These are phyloP conservation scores for Rhinichthys klamathensis DNA, from an alignment of 2,113 vertebrate genomes.

Conservation along the genomic window DNA sequence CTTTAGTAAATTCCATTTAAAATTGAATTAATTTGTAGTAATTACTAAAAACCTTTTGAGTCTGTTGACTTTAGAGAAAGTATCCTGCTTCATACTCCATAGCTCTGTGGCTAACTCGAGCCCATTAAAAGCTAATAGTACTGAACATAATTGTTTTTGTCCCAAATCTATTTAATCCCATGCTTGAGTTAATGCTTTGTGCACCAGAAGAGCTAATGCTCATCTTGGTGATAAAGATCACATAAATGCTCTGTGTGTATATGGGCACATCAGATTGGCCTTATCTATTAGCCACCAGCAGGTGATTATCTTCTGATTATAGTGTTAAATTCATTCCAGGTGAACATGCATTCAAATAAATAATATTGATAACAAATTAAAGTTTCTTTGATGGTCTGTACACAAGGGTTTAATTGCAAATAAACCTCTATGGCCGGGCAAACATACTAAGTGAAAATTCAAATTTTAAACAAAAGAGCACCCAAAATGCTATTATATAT, in stretches of 20 bases:
- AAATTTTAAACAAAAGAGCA: too few species aligned
- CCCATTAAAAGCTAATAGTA: conserved; percentile 37
- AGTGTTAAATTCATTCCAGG: conserved; percentile 40
- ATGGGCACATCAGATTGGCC: conserved; percentile 36
- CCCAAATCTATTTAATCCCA: conserved; percentile 51
- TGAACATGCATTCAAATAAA: conserved; percentile 22
- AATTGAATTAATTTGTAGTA: conserved; percentile 13
- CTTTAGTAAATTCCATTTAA: conserved; percentile 16
- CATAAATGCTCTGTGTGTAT: conserved; percentile 15
- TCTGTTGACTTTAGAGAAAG: neutral
- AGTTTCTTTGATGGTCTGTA: neutral
- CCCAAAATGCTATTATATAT: too few species aligned
- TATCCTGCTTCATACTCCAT: conserved; percentile 2
- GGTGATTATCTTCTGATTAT: conserved; percentile 41
- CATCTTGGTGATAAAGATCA: conserved; percentile 44
- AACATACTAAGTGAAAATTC: neutral
- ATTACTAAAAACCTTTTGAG: conserved; percentile 11
- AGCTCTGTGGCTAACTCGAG: conserved; percentile 16
- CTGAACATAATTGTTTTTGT: conserved; percentile 30
- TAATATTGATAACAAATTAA: neutral
- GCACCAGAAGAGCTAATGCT: conserved; percentile 27
- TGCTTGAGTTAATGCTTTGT: conserved; percentile 40
- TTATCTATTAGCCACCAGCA: conserved; percentile 45
- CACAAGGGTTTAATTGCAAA: neutral
- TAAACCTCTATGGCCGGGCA: neutral